Evolutionary conservation across 1,140 invertebrate species (phyloP).

Genomic region (Campoletis sonorensis): DNA sequence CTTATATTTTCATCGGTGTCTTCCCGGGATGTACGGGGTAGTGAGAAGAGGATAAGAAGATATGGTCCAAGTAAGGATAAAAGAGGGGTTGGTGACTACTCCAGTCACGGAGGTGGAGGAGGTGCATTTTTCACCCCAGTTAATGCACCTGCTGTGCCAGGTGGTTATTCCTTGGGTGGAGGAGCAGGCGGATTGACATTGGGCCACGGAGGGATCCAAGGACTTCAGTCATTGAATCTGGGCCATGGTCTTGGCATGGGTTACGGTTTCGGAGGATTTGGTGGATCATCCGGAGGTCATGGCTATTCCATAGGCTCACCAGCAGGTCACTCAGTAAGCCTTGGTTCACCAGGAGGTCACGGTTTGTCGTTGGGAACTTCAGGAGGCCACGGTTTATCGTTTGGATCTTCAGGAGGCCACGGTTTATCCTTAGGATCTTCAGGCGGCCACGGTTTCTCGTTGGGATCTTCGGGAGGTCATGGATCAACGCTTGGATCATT

Average conservation of each 20-base stretch:
- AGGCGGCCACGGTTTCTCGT: slow-evolving; percentile 48
- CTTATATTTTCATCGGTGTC: slow-evolving; percentile 56
- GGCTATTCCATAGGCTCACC: too few species aligned
- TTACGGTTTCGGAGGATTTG: slow-evolving; percentile 51
- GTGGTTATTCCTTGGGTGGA: slow-evolving; percentile 50
- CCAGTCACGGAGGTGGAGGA: slow-evolving; percentile 59
- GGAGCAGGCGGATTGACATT: slow-evolving; percentile 28
- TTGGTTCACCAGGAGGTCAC: too few species aligned
- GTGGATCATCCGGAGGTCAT: slow-evolving; percentile 7
- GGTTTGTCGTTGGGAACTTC: slow-evolving; percentile 25
- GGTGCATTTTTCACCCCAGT: slow-evolving; percentile 51
- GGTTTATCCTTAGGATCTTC: slow-evolving; percentile 56
- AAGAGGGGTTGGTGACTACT: slow-evolving; percentile 66
- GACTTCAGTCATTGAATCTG: slow-evolving; percentile 38
- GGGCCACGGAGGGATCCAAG: slow-evolving; percentile 40
- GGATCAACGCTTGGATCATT: slow-evolving; percentile 46
- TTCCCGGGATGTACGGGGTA: slow-evolving; percentile 52
- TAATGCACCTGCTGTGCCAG: slow-evolving; percentile 45
- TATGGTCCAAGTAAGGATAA: slow-evolving; percentile 63
- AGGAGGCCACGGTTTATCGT: slow-evolving; percentile 47
- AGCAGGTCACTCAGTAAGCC: too few species aligned
- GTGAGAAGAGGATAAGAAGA: slow-evolving; percentile 56
- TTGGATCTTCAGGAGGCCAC: slow-evolving; percentile 55
- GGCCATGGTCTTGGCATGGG: slow-evolving; percentile 49
- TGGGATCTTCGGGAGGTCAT: slow-evolving; percentile 55